These are phyloP conservation scores for Phrynocephalus forsythii DNA, from an alignment of 2,797 vertebrate species.

Conservation along the genomic window DNA sequence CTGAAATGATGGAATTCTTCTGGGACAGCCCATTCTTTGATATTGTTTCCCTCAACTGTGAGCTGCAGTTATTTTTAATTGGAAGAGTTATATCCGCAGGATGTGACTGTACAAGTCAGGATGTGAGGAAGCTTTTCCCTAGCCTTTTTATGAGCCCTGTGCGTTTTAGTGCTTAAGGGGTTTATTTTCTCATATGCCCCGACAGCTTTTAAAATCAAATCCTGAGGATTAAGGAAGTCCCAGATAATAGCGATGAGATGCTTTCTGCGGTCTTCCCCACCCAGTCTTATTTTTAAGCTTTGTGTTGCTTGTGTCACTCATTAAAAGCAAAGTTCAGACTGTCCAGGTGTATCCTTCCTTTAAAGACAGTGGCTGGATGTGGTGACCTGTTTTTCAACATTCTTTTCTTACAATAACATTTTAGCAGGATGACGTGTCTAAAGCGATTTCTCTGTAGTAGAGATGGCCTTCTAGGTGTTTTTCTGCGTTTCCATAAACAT, in stretches of 20 bases:
- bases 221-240: constrained; percentile 1
- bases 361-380: constrained; percentile 14
- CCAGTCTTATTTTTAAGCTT: constrained; percentile 1
- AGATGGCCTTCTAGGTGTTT: background rate
- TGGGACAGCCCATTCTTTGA: background rate
- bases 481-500: background rate
- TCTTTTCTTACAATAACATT: background rate
- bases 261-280: background rate
- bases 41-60: too few relatives aligned
- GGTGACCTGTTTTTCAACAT: constrained; percentile 9
- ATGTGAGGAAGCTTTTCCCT: background rate
- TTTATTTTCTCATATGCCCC: background rate
- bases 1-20: background rate
- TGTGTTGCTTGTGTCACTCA: background rate
- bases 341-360: constrained; percentile 46
- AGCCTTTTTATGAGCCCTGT: background rate
- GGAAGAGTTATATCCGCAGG: background rate
- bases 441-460: background rate
- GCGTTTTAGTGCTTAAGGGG: background rate
- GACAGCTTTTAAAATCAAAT: background rate
- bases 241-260: background rate
- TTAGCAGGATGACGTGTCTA: background rate
- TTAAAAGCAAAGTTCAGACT: background rate
- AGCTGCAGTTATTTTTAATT: constrained; percentile 14
- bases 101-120: background rate